These are phyloP conservation scores for Polydrusus pterygomalis DNA, from an alignment of 2,888 invertebrate genomes.

Conservation along the genomic window DNA sequence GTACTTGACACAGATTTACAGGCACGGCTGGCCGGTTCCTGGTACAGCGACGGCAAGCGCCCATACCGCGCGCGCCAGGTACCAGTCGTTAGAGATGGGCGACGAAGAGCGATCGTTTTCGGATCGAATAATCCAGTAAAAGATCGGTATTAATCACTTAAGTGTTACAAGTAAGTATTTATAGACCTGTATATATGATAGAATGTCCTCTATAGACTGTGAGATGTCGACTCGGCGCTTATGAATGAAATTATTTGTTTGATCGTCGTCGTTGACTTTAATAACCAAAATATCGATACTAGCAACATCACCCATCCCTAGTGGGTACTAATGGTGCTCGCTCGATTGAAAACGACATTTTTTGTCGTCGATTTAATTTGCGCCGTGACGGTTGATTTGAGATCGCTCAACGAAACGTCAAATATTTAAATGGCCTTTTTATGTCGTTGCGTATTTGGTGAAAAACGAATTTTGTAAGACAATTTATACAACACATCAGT, in stretches of 20 bases:
- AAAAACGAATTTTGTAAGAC: constrained; percentile 10
- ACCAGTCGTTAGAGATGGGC: neutral
- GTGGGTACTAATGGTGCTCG: neutral
- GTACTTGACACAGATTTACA: constrained; percentile 54
- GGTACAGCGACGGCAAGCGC: constrained; percentile 42
- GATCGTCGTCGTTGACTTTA: too few species aligned
- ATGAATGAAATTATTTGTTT: too few species aligned
- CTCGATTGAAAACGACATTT: constrained; percentile 36
- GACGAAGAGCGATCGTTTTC: neutral
- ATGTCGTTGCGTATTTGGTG: constrained; percentile 27
- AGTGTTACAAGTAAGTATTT: too few species aligned
- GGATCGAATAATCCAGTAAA: too few species aligned
- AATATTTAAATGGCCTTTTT: constrained; percentile 32
- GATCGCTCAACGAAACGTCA: constrained; percentile 16
- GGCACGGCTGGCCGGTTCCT: constrained; percentile 53
- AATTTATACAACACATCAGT: neutral
- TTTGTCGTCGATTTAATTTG: constrained; percentile 24
- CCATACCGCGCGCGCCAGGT: constrained; percentile 20
- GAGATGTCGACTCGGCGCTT: too few species aligned
- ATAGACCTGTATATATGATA: too few species aligned
- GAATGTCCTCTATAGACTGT: too few species aligned
- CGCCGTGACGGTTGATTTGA: constrained; percentile 40
- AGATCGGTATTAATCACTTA: too few species aligned
- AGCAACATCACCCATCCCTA: neutral
- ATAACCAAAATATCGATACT: neutral